Percentiles rank a stretch among this genome's conserved stretches.
These are phyloP conservation scores for Seriola quinqueradiata DNA, from an alignment of 2,113 vertebrate species.

Conservation along the genomic window DNA sequence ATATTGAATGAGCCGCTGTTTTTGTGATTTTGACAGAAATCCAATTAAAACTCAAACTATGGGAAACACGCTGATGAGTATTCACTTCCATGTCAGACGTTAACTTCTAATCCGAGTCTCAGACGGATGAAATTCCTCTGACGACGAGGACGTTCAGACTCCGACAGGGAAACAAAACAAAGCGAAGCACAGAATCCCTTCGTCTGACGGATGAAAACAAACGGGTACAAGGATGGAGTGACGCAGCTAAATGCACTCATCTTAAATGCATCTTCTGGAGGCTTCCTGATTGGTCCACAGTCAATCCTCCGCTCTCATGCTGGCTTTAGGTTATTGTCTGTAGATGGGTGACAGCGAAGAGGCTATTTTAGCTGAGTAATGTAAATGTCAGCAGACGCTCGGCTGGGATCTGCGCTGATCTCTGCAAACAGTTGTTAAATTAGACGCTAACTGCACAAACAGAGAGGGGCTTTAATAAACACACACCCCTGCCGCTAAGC, in stretches of 20 bases:
- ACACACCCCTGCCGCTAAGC: background rate
- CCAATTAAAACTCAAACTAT: background rate
- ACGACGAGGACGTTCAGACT: background rate
- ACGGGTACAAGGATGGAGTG: conserved; percentile 2
- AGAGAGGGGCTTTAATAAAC: background rate
- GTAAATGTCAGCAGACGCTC: conserved; percentile 38
- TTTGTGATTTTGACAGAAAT: too few relatives aligned
- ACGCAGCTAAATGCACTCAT: background rate
- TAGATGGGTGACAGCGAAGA: conserved; percentile 6
- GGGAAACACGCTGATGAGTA: background rate
- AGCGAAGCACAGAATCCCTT: background rate
- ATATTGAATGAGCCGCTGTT: too few relatives aligned
- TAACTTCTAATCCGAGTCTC: background rate
- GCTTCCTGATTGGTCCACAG: background rate
- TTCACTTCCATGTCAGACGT: background rate
- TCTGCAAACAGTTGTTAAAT: conserved; percentile 39
- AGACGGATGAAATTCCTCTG: conserved; percentile 28
- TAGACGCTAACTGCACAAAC: conserved; percentile 10
- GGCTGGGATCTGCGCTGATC: conserved; percentile 29
- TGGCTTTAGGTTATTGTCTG: conserved; percentile 14
- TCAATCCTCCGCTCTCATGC: conserved; percentile 11
- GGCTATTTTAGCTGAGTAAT: conserved; percentile 32
- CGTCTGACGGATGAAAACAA: background rate
- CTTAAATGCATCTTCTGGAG: background rate
- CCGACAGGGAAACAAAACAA: background rate